Evolutionary conservation across 2,113 vertebrate genomes (phyloP).

Genomic region (Rhabdornis inornatus): DNA sequence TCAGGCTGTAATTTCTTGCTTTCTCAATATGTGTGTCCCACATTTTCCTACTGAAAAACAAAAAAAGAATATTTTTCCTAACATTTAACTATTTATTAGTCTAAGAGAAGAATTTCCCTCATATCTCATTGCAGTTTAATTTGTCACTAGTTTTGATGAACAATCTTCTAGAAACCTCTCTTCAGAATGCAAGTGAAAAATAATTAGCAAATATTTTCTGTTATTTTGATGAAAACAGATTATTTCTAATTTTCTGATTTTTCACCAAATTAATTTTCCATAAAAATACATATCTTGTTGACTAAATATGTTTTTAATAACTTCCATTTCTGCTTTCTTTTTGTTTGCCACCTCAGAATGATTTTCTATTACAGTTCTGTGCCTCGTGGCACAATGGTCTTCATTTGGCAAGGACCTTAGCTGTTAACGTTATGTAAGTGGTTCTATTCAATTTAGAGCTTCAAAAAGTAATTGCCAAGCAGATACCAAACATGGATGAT

Average conservation of each 20-base stretch:
- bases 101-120: neutral
- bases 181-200: neutral
- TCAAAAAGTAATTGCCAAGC: neutral
- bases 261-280: neutral
- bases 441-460: neutral
- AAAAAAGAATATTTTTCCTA: neutral
- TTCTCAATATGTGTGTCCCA: too few relatives aligned
- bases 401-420: neutral
- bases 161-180: neutral
- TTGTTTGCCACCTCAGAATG: neutral
- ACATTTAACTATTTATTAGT: neutral
- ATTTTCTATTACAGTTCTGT: neutral
- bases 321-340: neutral
- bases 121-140: neutral
- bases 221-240: neutral
- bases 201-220: neutral
- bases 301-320: neutral
- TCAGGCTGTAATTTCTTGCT: too few relatives aligned
- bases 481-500: neutral
- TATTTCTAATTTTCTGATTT: neutral
- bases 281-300: neutral
- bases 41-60: neutral
- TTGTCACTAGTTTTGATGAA: neutral
- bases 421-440: neutral
- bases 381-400: neutral